A percentile compares a stretch with the other conserved stretches of the same genome.
phyloP scores from a whole-genome alignment of 2,797 vertebrate species.

The Carapus acus region DNA sequence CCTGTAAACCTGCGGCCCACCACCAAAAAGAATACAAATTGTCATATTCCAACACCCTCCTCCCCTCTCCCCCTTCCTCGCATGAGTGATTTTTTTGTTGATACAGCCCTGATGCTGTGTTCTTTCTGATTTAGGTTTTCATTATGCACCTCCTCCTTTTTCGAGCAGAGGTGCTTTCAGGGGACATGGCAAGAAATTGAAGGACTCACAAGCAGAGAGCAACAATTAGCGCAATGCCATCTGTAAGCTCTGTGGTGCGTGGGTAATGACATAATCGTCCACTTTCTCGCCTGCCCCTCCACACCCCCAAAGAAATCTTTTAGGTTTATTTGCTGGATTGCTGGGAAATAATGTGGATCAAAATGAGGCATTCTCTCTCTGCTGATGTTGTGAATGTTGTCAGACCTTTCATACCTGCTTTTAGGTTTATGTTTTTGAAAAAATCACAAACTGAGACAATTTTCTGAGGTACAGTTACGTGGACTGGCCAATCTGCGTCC shows the following conservation, averaged over 20 bases:
- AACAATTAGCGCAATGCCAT: slow-evolving; percentile 46
- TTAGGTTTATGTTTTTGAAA: no score
- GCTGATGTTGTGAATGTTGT: no score
- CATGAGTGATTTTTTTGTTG: no score
- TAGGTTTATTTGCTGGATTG: slow-evolving; percentile 46
- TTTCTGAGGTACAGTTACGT: no score
- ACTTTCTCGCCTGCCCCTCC: slow-evolving; percentile 45
- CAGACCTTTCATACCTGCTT: no score
- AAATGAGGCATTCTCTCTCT: slow-evolving; percentile 20
- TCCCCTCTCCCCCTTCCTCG: no score
- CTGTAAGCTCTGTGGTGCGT: slow-evolving; percentile 45
- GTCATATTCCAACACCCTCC: slow-evolving; percentile 14
- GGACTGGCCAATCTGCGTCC: no score
- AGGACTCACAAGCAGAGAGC: slow-evolving; percentile 34
- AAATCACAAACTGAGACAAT: no score
- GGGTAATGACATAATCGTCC: slow-evolving; percentile 53
- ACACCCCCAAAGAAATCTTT: slow-evolving; percentile 48
- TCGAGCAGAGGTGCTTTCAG: neutral
- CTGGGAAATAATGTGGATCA: slow-evolving; percentile 39
- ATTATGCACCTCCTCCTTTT: slow-evolving; percentile 22
- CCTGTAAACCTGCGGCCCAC: slow-evolving; percentile 6
- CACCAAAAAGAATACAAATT: slow-evolving; percentile 14
- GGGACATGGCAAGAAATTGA: slow-evolving; percentile 40
- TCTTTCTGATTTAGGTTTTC: no score
- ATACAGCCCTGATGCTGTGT: slow-evolving; percentile 26